Conservation (phyloP, 2,797 vertebrate genomes). For the Cirrhinus mrigala region DNA sequence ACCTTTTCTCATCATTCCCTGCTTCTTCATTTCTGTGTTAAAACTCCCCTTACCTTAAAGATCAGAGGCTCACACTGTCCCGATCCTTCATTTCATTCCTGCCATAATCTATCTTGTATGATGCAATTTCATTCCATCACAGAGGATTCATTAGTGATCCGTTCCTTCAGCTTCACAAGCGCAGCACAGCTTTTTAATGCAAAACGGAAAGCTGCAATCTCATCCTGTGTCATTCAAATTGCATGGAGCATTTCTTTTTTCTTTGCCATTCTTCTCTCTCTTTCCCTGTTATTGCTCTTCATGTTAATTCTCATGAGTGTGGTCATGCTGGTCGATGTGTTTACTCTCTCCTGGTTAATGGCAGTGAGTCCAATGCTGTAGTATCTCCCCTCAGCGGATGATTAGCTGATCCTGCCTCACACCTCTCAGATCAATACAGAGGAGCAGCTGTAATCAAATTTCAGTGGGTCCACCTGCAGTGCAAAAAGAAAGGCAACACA, state of each 20-base stretch:
- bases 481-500: slow-evolving; percentile 29
- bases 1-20: not conserved
- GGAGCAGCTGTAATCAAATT: slow-evolving; percentile 55
- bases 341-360: slow-evolving; percentile 59
- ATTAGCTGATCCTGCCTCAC: slow-evolving; percentile 51
- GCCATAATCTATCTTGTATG: slow-evolving; percentile 65
- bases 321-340: slow-evolving; percentile 56
- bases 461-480: slow-evolving; percentile 27
- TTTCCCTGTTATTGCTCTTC: slow-evolving; percentile 13
- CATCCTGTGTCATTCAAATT: slow-evolving; percentile 65
- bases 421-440: slow-evolving; percentile 55
- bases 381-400: slow-evolving; percentile 48
- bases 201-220: slow-evolving; percentile 54
- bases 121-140: slow-evolving; percentile 49
- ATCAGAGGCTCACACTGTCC: slow-evolving; percentile 1
- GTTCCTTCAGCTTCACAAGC: not conserved
- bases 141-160: slow-evolving; percentile 12
- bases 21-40: not conserved
- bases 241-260: not conserved
- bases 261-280: not conserved
- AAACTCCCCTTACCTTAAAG: not conserved
- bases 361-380: slow-evolving; percentile 44
- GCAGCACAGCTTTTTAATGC: slow-evolving; percentile 65
- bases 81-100: slow-evolving; percentile 44
- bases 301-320: slow-evolving; percentile 55